Conservation (phyloP, 2,113 vertebrate species). For the Ictalurus furcatus region DNA sequence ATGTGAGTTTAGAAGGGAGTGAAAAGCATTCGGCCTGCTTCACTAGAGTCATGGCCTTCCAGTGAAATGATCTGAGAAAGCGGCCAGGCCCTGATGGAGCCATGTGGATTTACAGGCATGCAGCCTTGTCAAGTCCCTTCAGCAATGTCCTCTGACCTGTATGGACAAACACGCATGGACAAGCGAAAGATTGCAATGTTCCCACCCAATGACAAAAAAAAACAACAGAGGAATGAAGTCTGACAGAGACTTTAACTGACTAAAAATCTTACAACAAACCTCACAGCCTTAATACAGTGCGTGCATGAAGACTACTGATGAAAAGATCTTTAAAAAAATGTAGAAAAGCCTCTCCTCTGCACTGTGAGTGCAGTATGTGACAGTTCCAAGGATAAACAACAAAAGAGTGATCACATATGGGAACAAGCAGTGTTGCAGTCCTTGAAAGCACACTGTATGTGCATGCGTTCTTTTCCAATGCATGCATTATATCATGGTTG, state of each 20-base stretch:
- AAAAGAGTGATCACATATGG: neutral
- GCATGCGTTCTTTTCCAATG: neutral
- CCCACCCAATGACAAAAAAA: neutral
- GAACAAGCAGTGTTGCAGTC: neutral
- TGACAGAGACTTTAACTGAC: neutral
- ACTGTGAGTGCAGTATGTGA: neutral
- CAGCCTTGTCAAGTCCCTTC: conserved; percentile 25
- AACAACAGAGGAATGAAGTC: neutral
- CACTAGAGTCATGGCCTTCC: neutral
- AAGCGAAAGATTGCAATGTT: conserved; percentile 10
- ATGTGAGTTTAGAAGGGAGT: neutral
- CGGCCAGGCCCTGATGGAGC: conserved; percentile 7
- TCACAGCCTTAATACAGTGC: neutral
- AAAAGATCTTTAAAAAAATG: neutral
- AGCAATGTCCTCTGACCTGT: conserved; percentile 8
- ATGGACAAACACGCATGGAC: neutral
- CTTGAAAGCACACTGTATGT: neutral
- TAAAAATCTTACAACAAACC: neutral
- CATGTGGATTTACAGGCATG: conserved; percentile 34
- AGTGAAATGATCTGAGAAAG: conserved; percentile 14
- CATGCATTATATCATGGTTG: neutral
- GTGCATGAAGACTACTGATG: neutral
- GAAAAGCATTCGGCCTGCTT: neutral
- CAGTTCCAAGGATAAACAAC: neutral
- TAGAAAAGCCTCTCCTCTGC: neutral